phyloP scores from a whole-genome alignment of 2,888 invertebrate species.

The Criorhina ranunculi region DNA sequence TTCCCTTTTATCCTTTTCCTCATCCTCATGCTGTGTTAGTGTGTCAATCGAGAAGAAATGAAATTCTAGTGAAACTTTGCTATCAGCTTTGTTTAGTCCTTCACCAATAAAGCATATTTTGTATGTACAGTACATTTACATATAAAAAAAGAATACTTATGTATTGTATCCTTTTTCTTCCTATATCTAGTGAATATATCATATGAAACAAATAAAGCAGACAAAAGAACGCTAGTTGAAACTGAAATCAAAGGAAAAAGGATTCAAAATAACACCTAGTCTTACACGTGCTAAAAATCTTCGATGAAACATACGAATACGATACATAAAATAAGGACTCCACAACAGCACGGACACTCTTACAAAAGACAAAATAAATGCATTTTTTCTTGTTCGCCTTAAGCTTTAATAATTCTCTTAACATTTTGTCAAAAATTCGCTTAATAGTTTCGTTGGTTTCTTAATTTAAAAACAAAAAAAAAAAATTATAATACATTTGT shows the following conservation, averaged over 20 bases:
- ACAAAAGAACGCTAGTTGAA: constrained; percentile 47
- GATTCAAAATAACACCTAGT: not conserved
- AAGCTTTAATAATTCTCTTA: constrained; percentile 54
- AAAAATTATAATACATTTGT: constrained; percentile 49
- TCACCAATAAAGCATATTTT: not conserved
- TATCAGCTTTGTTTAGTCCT: not conserved
- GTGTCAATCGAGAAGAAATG: not conserved
- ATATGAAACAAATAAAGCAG: constrained; percentile 20
- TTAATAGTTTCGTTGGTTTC: constrained; percentile 40
- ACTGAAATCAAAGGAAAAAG: constrained; percentile 30
- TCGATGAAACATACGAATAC: too few relatives aligned
- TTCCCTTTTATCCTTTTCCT: not conserved
- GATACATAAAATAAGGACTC: not conserved
- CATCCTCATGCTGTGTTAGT: not conserved
- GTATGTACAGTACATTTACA: not conserved
- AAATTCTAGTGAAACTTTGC: not conserved
- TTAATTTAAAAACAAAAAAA: constrained; percentile 52
- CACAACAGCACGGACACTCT: constrained; percentile 43
- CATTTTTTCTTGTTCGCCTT: constrained; percentile 23
- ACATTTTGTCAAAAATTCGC: constrained; percentile 41
- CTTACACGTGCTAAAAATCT: too few relatives aligned
- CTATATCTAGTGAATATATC: too few relatives aligned
- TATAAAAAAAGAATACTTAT: not conserved
- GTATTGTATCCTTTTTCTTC: too few relatives aligned
- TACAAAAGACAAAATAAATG: constrained; percentile 38